Base-by-base conservation (phyloP, 30 jellyfish, hydroid and myxozoan genomes). In the Chironex yamaguchii region DNA sequence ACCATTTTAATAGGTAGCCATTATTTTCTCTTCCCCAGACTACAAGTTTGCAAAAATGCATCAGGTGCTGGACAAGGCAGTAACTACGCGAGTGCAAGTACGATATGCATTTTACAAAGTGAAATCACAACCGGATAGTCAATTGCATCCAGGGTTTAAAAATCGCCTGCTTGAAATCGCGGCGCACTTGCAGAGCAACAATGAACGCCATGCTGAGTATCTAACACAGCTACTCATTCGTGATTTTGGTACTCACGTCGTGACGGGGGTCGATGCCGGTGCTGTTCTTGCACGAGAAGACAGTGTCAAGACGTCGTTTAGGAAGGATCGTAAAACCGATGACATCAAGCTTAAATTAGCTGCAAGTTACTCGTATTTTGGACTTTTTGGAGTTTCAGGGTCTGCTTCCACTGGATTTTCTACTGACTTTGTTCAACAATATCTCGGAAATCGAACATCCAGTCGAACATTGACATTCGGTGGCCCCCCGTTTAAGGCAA, bases 211-310 rank as follows among this genome's bases (percentile, higher is more conserved):
- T 33, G 96, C 96, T 1, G 81, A 69, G 48, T 88, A 88, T 42
- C 63, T 79, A 32, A 89, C 96, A 9, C 88, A 67, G 32, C 89
- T 74, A 63, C 70, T 88, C 20, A 52, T 88, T n/a, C 83, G 92
- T 9, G 96, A 88, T 64, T 88, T 77, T 36, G 96, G 96, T 34
- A 88, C 96, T 13, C 96, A 88, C 36, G 86, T 77, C 48, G 79
- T 88, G 17, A 88, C 96, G 3, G 23, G 87, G n/a, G 71, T 77
- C 2, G 96, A 88, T 32, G 96, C 96, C 1, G 96, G 96, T 14
- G 96, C 96, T 0, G 89, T 79, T 6, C 70, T 88, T 23, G 92
- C 92, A 6, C 63, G 62, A 50, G 73, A 74, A 11, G 96, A 88
- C 9, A 62, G 70, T 70, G 58, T 88, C 34, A 88, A 88, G 68